Evolutionary conservation across 2,797 vertebrate species (phyloP), one percentile per base, ranked within the genome.

Genomic region (Denticeps clupeoides): DNA sequence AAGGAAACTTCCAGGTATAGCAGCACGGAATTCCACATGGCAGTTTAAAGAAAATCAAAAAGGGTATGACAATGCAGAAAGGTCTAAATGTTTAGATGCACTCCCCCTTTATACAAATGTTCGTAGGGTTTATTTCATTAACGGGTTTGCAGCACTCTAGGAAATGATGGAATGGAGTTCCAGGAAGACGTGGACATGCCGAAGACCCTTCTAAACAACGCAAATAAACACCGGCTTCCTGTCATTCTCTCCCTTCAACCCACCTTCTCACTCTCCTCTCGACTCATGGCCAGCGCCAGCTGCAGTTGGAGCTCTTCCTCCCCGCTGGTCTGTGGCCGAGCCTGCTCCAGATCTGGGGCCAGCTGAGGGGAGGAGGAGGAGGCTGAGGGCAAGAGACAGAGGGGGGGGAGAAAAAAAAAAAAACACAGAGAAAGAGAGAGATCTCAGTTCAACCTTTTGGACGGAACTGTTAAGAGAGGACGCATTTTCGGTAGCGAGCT

Each of bases 221-320:
- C 38, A 21, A 38, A 38, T 21, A 35, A 38, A 8, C 18, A 11
- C 35, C 21, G 19, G 21, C 35, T 19, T 16, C 16, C 35, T 6
- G 18, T 8, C 9, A 19, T 4, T 21, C 8, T 38, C 16, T 38
- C 18, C 35, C 37, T 51, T 41, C 42, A 59, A 55, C 50, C 68
- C 83, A 96, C 91, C 93, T 97, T 96, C 75, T 94, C 90, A 1
- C 82, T 91, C 66, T 95, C 93, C 68, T 97, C 92, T 5, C 88
- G 87, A 77, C 93, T 97, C 91, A 97, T 94, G 53, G 93, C 93
- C 76, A 98, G 55, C 0, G 90, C 93, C 66, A 97, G 84, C 82
- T 93, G 89, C 68, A 97, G 78, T 81, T 98, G 94, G 47, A 97
- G 82, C 64, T 95, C 89, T 74, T 97, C 94, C 65, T 98, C 94